Conservation (phyloP, 2,888 invertebrate genomes). For the Drosophila parthenogenetica region DNA sequence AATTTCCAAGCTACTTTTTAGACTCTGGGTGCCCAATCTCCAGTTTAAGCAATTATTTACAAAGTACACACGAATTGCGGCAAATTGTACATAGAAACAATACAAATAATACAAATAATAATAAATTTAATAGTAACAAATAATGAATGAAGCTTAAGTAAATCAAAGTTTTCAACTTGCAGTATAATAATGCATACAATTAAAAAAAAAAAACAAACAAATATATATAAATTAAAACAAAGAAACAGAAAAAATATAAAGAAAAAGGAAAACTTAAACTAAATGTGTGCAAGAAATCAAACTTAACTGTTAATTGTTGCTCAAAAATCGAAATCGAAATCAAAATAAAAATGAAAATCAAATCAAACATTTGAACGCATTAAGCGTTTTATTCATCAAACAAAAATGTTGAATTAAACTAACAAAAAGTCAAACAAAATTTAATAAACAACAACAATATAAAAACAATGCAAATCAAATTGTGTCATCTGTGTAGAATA, state of each 20-base stretch:
- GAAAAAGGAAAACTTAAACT: constrained; percentile 38
- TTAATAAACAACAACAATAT: constrained; percentile 57
- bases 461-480: constrained; percentile 66
- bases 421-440: constrained; percentile 49
- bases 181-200: constrained; percentile 23
- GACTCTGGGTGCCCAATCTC: constrained; percentile 66
- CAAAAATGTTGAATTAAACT: constrained; percentile 62
- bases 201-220: background rate
- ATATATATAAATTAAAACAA: constrained; percentile 21
- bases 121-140: constrained; percentile 22
- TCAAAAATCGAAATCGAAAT: constrained; percentile 67
- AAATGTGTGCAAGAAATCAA: constrained; percentile 65
- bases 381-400: constrained; percentile 75
- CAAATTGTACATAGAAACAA: constrained; percentile 48
- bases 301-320: constrained; percentile 78
- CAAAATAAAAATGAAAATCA: constrained; percentile 45
- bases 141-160: constrained; percentile 51
- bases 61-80: constrained; percentile 55
- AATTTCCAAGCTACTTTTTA: constrained; percentile 51
- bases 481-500: constrained; percentile 79
- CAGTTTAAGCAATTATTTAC: constrained; percentile 76
- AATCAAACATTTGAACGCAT: constrained; percentile 72
- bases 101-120: constrained; percentile 24
- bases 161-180: constrained; percentile 49
- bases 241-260: constrained; percentile 13